A percentile compares a stretch with the other conserved stretches of the same genome.
Conservation (phyloP, 53 echinoderm and acorn worm species). For the Mesocentrotus franciscanus region DNA sequence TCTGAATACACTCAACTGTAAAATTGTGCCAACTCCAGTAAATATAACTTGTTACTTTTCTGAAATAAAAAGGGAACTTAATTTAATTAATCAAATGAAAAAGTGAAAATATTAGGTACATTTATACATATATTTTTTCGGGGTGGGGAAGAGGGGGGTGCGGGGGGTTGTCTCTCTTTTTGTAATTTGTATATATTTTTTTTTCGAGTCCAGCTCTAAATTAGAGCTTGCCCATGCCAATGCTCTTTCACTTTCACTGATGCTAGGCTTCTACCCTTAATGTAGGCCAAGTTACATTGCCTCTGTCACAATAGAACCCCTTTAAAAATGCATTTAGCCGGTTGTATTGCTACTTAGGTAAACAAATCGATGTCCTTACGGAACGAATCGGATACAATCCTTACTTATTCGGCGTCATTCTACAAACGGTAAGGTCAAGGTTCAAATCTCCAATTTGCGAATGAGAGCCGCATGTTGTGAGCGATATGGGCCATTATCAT, state of each 20-base stretch:
- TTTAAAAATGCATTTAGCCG: neutral
- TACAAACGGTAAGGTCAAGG: slow-evolving; percentile 25
- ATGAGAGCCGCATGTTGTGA: neutral
- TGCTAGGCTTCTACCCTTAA: neutral
- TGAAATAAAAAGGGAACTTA: too few species aligned
- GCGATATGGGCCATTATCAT: neutral
- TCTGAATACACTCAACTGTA: too few species aligned
- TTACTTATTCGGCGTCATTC: neutral
- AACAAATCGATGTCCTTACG: slow-evolving; percentile 6
- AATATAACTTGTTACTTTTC: too few species aligned
- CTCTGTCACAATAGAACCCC: neutral
- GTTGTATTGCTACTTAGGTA: neutral
- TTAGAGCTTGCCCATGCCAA: neutral
- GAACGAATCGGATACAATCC: slow-evolving; percentile 25
- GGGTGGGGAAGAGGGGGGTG: neutral
- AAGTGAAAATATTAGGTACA: too few species aligned
- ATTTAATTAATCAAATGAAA: too few species aligned
- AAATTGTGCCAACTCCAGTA: too few species aligned
- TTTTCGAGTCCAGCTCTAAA: neutral
- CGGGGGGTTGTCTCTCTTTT: neutral
- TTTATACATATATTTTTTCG: too few species aligned
- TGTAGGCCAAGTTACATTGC: neutral
- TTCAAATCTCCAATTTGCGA: neutral
- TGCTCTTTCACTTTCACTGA: neutral
- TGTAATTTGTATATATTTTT: neutral